These are phyloP conservation scores for Taeniopygia guttata DNA, from an alignment of 2,797 vertebrate genomes.

Conservation along the genomic window DNA sequence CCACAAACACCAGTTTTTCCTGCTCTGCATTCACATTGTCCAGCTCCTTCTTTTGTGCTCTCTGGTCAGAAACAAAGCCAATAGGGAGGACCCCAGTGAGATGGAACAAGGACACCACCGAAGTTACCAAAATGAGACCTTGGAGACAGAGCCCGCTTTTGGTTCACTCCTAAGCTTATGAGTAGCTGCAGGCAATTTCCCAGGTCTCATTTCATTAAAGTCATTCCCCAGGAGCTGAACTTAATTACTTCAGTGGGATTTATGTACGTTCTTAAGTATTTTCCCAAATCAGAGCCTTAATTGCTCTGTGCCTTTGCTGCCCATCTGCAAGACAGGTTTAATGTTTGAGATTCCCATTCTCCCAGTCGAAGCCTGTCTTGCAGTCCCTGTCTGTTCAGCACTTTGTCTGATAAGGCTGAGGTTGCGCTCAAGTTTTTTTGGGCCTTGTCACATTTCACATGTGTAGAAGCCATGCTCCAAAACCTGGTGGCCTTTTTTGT, in stretches of 20 bases:
- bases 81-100: background rate
- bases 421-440: background rate
- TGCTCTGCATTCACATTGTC: background rate
- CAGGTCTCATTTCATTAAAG: conserved; percentile 42
- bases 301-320: conserved; percentile 59
- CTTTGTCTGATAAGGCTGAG: background rate
- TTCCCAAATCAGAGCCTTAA: conserved; percentile 56
- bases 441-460: background rate
- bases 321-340: conserved; percentile 28
- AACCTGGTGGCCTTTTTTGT: background rate
- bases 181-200: conserved; percentile 13
- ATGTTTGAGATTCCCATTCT: background rate
- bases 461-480: background rate
- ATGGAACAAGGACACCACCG: background rate
- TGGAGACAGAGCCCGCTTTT: background rate
- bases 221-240: conserved; percentile 26
- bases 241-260: conserved; percentile 59
- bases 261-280: conserved; percentile 39
- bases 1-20: rapidly evolving
- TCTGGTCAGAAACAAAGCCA: background rate
- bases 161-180: background rate
- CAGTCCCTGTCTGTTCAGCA: background rate
- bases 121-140: background rate
- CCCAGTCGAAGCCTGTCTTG: background rate
- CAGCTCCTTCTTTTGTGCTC: background rate